Conservation (phyloP, 2,113 vertebrate species). For the Callopanchax toddi region DNA sequence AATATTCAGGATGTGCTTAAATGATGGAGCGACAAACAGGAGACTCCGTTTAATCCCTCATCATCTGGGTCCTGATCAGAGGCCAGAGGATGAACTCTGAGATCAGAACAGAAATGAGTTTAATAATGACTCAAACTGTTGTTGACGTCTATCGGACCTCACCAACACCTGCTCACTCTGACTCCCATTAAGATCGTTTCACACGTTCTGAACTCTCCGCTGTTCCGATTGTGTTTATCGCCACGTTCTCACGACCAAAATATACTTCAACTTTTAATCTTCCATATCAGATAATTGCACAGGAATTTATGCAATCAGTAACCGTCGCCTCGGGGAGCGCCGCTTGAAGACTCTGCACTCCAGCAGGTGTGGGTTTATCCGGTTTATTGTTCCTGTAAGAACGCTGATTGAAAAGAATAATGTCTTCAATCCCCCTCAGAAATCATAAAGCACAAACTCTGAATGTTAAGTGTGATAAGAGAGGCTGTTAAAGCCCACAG, state of each 20-base stretch:
- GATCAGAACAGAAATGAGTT: not conserved
- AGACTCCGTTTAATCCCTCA: slow-evolving; percentile 19
- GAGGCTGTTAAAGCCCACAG: not conserved
- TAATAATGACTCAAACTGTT: not conserved
- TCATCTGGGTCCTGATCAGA: slow-evolving; percentile 44
- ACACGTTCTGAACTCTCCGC: slow-evolving; percentile 18
- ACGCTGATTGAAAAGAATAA: slow-evolving; percentile 58
- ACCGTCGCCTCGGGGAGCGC: slow-evolving; percentile 23
- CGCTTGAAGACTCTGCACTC: slow-evolving; percentile 1
- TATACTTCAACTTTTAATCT: slow-evolving; percentile 45
- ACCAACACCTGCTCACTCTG: slow-evolving; percentile 33
- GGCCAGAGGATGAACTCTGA: slow-evolving; percentile 28
- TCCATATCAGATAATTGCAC: slow-evolving; percentile 62
- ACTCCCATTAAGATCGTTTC: slow-evolving; percentile 48
- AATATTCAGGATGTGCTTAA: slow-evolving; percentile 42
- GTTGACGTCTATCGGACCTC: slow-evolving; percentile 16
- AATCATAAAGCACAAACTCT: slow-evolving; percentile 36
- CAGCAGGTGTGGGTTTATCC: slow-evolving; percentile 39
- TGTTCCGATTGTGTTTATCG: not conserved
- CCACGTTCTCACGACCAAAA: slow-evolving; percentile 40
- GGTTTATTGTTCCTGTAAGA: slow-evolving; percentile 60
- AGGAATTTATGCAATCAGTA: slow-evolving; percentile 47
- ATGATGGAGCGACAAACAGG: slow-evolving; percentile 38
- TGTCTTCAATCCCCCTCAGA: slow-evolving; percentile 58
- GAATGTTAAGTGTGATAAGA: slow-evolving; percentile 36